Evolutionary conservation across 1,140 invertebrate genomes (phyloP).

Genomic region (Oryzaephilus surinamensis): DNA sequence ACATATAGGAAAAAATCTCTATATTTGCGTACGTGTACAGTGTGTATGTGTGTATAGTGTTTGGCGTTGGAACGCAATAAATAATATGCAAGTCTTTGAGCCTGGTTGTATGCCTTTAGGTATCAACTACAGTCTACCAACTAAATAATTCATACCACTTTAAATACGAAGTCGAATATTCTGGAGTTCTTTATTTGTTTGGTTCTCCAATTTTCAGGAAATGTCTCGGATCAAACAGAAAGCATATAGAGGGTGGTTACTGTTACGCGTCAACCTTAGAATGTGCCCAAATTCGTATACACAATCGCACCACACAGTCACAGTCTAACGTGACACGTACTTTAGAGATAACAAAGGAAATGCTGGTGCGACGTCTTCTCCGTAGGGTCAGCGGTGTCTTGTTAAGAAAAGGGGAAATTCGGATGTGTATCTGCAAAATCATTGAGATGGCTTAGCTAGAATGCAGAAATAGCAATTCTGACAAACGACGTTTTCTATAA

Average conservation of each 20-base stretch:
- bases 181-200: slow-evolving; percentile 14
- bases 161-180: too few relatives aligned
- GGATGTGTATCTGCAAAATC: too few relatives aligned
- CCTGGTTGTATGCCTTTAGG: slow-evolving; percentile 35
- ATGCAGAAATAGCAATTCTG: too few relatives aligned
- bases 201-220: slow-evolving; percentile 29
- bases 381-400: slow-evolving; percentile 26
- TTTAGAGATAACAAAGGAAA: slow-evolving; percentile 36
- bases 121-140: slow-evolving; percentile 27
- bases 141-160: too few relatives aligned
- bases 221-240: slow-evolving; percentile 39
- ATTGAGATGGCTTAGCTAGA: too few relatives aligned
- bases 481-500: too few relatives aligned
- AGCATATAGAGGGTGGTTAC: slow-evolving; percentile 39
- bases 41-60: slow-evolving; percentile 37
- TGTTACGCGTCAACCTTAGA: slow-evolving; percentile 25
- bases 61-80: slow-evolving; percentile 37
- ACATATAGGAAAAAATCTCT: too few relatives aligned
- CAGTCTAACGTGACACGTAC: slow-evolving; percentile 21
- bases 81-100: slow-evolving; percentile 39
- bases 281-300: slow-evolving; percentile 14
- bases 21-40: too few relatives aligned
- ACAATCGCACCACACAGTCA: slow-evolving; percentile 1
- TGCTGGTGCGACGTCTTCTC: slow-evolving; percentile 30
- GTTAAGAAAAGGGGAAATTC: too few relatives aligned